These are phyloP conservation scores for Neodiprion fabricii DNA, from an alignment of 1,140 invertebrate species.

Conservation along the genomic window DNA sequence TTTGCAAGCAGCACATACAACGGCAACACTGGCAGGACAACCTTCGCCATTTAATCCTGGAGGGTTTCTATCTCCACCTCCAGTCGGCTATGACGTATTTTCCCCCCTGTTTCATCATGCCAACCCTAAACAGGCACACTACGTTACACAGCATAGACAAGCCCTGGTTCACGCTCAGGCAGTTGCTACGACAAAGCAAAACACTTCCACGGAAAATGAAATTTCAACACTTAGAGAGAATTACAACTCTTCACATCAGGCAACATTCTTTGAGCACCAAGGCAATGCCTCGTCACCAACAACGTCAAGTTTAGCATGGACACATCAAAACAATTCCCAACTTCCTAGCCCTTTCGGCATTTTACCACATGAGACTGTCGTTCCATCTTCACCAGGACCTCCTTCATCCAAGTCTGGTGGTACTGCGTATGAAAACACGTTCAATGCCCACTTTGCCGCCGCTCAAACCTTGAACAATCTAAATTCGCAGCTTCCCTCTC, in stretches of 20 bases:
- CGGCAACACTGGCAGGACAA: constrained; percentile 67
- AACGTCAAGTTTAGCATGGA: constrained; percentile 65
- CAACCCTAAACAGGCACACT: constrained; percentile 69
- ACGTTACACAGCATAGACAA: constrained; percentile 67
- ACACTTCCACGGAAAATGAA: constrained; percentile 63
- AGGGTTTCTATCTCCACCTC: constrained; percentile 71
- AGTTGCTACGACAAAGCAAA: constrained; percentile 64
- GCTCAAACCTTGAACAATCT: constrained; percentile 69
- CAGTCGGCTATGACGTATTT: constrained; percentile 76
- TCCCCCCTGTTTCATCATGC: constrained; percentile 75
- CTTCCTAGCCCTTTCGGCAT: constrained; percentile 77
- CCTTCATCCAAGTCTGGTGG: constrained; percentile 62
- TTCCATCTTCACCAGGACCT: constrained; percentile 69
- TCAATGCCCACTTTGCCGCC: constrained; percentile 69
- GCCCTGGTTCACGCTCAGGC: constrained; percentile 62
- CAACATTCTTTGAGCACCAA: constrained; percentile 71
- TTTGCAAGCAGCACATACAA: constrained; percentile 68
- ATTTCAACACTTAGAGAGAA: constrained; percentile 65
- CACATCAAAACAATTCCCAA: constrained; percentile 68
- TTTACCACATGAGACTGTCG: constrained; percentile 77
- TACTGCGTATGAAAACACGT: constrained; percentile 70
- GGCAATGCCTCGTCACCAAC: constrained; percentile 60
- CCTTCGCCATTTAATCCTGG: constrained; percentile 73
- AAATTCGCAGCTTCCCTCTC: constrained; percentile 65
- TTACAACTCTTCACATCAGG: constrained; percentile 64